Percentiles rank a stretch among this genome's conserved stretches.
These are phyloP conservation scores for Trachelus iudaicus DNA, from an alignment of 2,888 invertebrate species.

Conservation along the genomic window DNA sequence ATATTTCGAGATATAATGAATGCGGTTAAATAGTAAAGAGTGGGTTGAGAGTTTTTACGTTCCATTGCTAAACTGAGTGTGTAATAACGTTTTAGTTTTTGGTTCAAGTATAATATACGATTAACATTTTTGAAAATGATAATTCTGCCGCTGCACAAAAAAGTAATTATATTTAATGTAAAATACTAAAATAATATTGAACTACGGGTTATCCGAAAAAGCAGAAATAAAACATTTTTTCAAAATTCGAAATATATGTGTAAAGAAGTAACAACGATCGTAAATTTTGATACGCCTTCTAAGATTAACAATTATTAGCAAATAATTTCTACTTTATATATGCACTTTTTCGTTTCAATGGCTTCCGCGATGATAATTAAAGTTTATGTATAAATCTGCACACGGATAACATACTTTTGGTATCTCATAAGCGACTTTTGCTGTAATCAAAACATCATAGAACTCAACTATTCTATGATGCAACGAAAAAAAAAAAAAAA, in stretches of 20 bases:
- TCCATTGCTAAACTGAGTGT: not conserved
- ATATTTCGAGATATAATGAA: not conserved
- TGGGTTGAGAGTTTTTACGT: not conserved
- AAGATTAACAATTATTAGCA: not conserved
- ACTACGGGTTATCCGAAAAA: not conserved
- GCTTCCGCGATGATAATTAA: not conserved
- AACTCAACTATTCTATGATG: not conserved
- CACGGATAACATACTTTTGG: not conserved
- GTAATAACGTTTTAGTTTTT: not conserved
- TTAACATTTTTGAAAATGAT: not conserved
- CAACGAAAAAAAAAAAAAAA: not conserved
- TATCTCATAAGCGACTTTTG: not conserved
- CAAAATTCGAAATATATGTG: too few relatives aligned
- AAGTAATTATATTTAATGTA: not conserved
- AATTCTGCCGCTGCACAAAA: not conserved
- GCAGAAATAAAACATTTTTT: not conserved
- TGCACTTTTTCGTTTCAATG: not conserved
- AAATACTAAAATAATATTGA: not conserved
- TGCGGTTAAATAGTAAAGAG: not conserved
- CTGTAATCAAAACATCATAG: not conserved
- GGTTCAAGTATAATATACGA: not conserved
- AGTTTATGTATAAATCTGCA: not conserved
- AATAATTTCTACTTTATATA: not conserved
- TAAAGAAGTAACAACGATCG: too few relatives aligned
- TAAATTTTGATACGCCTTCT: too few relatives aligned